A percentile compares a stretch with the other conserved stretches of the same genome.
phyloP scores from a whole-genome alignment of 2,113 vertebrate genomes.

The Mesembrinibis cayennensis region DNA sequence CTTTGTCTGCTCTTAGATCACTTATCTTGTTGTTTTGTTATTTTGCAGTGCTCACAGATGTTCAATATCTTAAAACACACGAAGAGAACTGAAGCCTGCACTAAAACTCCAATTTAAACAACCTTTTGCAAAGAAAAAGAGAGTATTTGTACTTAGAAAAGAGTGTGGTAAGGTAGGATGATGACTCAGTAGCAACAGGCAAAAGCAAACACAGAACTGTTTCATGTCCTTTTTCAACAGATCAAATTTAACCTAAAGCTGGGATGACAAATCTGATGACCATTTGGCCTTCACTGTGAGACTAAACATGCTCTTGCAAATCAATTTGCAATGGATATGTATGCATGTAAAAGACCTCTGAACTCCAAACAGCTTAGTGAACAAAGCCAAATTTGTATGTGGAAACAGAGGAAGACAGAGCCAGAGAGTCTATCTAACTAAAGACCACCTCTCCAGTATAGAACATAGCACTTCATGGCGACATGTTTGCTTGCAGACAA shows the following conservation, averaged over 20 bases:
- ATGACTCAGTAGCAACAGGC: neutral
- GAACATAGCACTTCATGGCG: fast-evolving
- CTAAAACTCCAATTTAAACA: neutral
- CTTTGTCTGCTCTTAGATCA: neutral
- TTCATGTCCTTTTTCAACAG: neutral
- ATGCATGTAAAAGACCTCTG: neutral
- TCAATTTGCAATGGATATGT: neutral
- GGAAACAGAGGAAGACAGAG: neutral
- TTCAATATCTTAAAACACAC: neutral
- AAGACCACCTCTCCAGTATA: neutral
- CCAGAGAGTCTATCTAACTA: neutral
- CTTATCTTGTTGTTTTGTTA: neutral
- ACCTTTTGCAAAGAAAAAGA: neutral
- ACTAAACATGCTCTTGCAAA: neutral
- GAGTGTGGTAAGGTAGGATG: neutral
- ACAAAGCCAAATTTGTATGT: neutral
- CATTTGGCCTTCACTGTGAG: neutral
- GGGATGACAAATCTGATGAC: neutral
- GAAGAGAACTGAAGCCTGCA: neutral
- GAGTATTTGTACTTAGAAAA: neutral
- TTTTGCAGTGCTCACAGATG: neutral
- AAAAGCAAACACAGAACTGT: neutral
- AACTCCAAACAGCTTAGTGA: neutral
- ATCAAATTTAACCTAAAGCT: neutral
- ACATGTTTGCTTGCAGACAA: neutral